A percentile compares a stretch with the other conserved stretches of the same genome.
phyloP scores from a whole-genome alignment of 2,797 vertebrate species.

The Pseudotriccus pelzelni region DNA sequence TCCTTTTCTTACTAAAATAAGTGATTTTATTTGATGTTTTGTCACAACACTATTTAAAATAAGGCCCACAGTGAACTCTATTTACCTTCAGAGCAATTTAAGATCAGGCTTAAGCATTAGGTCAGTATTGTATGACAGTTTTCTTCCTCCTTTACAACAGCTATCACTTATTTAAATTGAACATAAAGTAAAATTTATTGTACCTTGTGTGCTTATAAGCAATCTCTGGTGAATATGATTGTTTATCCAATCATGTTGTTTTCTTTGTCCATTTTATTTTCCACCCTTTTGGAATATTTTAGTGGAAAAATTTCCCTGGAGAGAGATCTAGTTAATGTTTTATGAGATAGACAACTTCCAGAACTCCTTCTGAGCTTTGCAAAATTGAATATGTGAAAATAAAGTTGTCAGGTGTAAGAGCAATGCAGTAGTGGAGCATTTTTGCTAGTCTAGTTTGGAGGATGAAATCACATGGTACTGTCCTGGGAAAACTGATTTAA shows the following conservation, averaged over 20 bases:
- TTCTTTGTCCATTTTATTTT: slow-evolving; percentile 28
- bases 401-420: slow-evolving; percentile 39
- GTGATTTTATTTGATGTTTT: background rate
- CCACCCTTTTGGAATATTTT: background rate
- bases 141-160: background rate
- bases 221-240: background rate
- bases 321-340: slow-evolving; percentile 51
- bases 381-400: slow-evolving; percentile 57
- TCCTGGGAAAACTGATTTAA: slow-evolving; percentile 30
- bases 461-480: slow-evolving; percentile 12
- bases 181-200: slow-evolving; percentile 26
- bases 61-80: background rate
- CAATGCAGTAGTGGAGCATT: background rate
- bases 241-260: background rate
- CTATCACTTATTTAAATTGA: slow-evolving; percentile 43
- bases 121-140: background rate
- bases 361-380: slow-evolving; percentile 58
- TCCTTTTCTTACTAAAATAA: background rate
- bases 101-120: background rate
- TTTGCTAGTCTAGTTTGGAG: slow-evolving; percentile 30
- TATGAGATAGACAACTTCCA: slow-evolving; percentile 46
- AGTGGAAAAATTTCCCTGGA: background rate
- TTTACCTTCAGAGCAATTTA: background rate
- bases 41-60: background rate
- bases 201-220: background rate